A percentile compares a stretch with the other conserved stretches of the same genome.
These are phyloP conservation scores for Onychorhynchus coronatus DNA, from an alignment of 2,113 vertebrate genomes.

Conservation along the genomic window DNA sequence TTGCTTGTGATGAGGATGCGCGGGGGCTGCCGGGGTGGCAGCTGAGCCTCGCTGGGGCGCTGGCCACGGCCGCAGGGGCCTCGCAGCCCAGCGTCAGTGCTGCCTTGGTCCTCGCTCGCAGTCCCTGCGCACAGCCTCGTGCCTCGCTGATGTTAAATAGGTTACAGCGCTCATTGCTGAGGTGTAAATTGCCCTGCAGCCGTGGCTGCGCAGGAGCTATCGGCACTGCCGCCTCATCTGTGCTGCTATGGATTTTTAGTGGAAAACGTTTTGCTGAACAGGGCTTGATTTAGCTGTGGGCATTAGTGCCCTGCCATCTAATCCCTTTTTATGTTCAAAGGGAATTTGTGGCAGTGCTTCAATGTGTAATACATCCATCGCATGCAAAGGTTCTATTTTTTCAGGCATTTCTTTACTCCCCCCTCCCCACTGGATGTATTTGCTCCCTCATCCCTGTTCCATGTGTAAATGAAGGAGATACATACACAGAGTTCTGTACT, in stretches of 20 bases:
- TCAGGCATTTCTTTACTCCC: background rate
- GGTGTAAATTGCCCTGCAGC: background rate
- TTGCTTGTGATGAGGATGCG: fast-evolving
- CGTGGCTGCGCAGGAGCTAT: background rate
- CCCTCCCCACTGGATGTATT: background rate
- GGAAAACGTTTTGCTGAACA: background rate
- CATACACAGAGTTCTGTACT: background rate
- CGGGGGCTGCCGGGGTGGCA: background rate
- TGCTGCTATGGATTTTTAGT: background rate
- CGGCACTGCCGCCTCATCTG: background rate
- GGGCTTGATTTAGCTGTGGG: background rate
- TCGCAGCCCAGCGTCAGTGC: background rate
- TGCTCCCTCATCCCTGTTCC: background rate
- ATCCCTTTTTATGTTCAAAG: background rate
- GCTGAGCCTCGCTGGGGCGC: background rate
- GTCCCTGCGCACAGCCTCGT: background rate
- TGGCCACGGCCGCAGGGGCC: background rate
- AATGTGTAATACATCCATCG: fast-evolving
- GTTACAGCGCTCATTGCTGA: background rate
- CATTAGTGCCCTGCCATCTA: background rate
- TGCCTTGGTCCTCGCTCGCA: background rate
- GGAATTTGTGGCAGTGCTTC: background rate
- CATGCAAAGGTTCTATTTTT: background rate
- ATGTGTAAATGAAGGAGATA: background rate
- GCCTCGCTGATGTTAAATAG: background rate